Base-by-base conservation (phyloP, 64 coral and sea anemone genomes). In the Actinia tenebrosa region DNA sequence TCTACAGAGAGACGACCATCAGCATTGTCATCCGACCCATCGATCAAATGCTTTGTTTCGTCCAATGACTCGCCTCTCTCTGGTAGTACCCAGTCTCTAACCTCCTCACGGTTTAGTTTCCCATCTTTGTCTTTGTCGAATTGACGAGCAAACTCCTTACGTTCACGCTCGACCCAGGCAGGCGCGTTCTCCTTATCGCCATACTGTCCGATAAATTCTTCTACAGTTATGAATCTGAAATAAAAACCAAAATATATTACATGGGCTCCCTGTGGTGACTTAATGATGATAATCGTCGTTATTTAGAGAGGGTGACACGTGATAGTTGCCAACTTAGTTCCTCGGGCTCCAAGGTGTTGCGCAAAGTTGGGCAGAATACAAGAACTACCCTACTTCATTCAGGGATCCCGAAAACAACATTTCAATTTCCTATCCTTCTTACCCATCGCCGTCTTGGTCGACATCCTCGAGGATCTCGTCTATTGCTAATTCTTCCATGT, bases 151-250 rank as follows among this genome's bases (percentile, higher is more conserved):
- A 99, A 95, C 6, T 95, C 87, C 26, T 89, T 27, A 0, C 97
- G 85, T 27, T 99, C 93, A 1, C 93, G 86, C 61, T 60, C 82
- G 23, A 99, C 97, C 97, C 97, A 99, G n/a, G 88, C 90, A 3
- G 97, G 97, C 56, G 83, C 87, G 3, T 87, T 90, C 25, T 80
- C 86, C 16, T 55, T 88, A 7, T 99, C 97, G 27, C 92, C 83
- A 58, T 95, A 99, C 63, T 99, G 97, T 18, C 97, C 97, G 9
- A 99, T 86, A 53, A 99, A 99, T 89, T 99, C 97, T 17, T 79
- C 85, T 52, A 99, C 50, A 16, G 90, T 89, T 37, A 99, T 95
- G 16, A 99, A 79, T 75, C 97, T 99, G 79, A 7, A 82, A 83
- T 17, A 15, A 64, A 64, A 89, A 3, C 5, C 13, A 30, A 75